phyloP scores from a whole-genome alignment of 2,888 invertebrate genomes.

The Endomychus coccineus region DNA sequence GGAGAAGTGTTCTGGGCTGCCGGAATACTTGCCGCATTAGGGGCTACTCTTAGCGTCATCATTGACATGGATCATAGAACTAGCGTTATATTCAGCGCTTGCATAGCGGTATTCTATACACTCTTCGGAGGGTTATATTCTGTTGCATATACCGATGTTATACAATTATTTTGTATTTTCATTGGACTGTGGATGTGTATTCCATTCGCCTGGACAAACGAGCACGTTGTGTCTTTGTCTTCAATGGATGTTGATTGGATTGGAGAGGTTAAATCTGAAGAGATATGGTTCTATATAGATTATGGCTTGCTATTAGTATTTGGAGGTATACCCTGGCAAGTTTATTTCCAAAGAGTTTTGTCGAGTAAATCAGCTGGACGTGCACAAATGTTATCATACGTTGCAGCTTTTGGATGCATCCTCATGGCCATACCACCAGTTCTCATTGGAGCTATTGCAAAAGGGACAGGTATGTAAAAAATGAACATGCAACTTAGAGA shows the following conservation, averaged over 20 bases:
- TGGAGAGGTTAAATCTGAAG: slow-evolving; percentile 63
- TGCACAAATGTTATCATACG: slow-evolving; percentile 91
- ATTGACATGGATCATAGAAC: slow-evolving; percentile 91
- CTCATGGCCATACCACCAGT: slow-evolving; percentile 97
- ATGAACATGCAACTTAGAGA: too few relatives aligned
- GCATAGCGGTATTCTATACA: slow-evolving; percentile 95
- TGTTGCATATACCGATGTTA: slow-evolving; percentile 97
- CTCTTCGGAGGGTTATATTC: slow-evolving; percentile 96
- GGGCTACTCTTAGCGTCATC: slow-evolving; percentile 94
- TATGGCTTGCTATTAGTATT: slow-evolving; percentile 83
- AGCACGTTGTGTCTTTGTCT: slow-evolving; percentile 74
- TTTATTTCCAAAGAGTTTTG: slow-evolving; percentile 95
- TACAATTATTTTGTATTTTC: slow-evolving; percentile 96
- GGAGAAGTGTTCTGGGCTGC: slow-evolving; percentile 99
- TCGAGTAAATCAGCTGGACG: slow-evolving; percentile 91
- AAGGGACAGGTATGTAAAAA: slow-evolving; percentile 84
- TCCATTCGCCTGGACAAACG: slow-evolving; percentile 88
- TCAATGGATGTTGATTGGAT: slow-evolving; percentile 87
- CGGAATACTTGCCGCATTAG: slow-evolving; percentile 91
- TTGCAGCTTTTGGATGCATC: slow-evolving; percentile 92
- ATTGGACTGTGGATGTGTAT: slow-evolving; percentile 97
- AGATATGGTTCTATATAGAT: slow-evolving; percentile 80
- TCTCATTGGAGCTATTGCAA: slow-evolving; percentile 94
- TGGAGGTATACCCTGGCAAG: slow-evolving; percentile 98
- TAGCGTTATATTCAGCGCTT: slow-evolving; percentile 90